These are phyloP conservation scores for Apodemus sylvaticus DNA, from an alignment of 2,113 vertebrate species.

Conservation along the genomic window DNA sequence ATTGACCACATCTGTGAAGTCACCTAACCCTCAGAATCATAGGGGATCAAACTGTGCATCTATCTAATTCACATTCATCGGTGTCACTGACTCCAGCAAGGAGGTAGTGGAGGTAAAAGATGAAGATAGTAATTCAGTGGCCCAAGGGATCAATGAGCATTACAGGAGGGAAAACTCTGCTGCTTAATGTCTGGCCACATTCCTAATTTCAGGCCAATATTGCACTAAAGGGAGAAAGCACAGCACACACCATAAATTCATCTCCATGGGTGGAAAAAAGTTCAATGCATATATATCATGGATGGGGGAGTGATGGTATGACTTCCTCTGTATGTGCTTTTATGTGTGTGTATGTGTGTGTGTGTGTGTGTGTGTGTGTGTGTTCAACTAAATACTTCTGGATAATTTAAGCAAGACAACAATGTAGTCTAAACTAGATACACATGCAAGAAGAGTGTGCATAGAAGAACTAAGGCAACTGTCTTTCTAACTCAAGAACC, in stretches of 20 bases:
- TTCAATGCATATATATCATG: not conserved
- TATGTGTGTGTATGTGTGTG: not conserved
- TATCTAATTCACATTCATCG: constrained; percentile 43
- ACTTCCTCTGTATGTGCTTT: not conserved
- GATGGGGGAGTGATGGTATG: not conserved
- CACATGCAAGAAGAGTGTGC: not conserved
- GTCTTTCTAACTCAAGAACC: constrained; percentile 14
- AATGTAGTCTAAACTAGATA: not conserved
- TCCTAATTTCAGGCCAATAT: constrained; percentile 32
- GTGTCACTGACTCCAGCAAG: not conserved
- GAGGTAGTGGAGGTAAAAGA: not conserved
- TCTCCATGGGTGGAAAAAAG: not conserved
- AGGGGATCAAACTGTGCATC: constrained; percentile 4
- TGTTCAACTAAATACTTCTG: not conserved
- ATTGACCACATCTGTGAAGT: constrained; percentile 42
- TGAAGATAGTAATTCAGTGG: constrained; percentile 6
- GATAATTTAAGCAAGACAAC: not conserved
- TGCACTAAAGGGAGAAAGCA: constrained; percentile 30
- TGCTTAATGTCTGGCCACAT: constrained; percentile 15
- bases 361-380: not conserved
- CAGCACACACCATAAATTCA: constrained; percentile 40
- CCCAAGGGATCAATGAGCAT: constrained; percentile 22
- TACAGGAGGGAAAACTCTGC: not conserved
- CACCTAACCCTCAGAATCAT: constrained; percentile 7
- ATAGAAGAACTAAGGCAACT: not conserved